These are phyloP conservation scores for Narcine bancroftii DNA, from an alignment of 2,113 vertebrate species.

Conservation along the genomic window DNA sequence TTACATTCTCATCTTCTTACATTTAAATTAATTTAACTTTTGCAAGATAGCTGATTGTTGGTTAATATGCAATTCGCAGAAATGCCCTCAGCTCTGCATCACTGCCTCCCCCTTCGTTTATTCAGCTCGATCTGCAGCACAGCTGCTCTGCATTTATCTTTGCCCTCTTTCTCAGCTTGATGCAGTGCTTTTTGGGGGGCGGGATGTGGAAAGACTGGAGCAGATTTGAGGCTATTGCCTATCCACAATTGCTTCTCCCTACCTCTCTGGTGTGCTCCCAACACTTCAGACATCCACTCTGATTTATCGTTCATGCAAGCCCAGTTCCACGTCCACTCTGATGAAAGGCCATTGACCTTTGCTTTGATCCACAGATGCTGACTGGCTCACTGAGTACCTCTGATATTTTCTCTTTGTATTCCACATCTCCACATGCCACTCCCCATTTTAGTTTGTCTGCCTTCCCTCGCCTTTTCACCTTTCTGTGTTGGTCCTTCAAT, in stretches of 20 bases:
- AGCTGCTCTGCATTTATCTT: neutral
- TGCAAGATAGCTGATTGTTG: neutral
- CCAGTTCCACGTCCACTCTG: no score
- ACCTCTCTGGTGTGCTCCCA: neutral
- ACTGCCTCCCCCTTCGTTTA: neutral
- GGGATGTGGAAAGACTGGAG: neutral
- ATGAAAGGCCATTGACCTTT: no score
- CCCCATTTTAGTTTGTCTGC: neutral
- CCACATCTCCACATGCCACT: neutral
- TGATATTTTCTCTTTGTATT: neutral
- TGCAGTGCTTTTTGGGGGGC: no score
- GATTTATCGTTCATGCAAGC: neutral
- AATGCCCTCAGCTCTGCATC: neutral
- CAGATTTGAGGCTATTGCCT: neutral
- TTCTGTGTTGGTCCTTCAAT: neutral
- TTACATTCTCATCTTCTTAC: neutral
- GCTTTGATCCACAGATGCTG: no score
- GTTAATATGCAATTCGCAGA: neutral
- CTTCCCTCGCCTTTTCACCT: neutral
- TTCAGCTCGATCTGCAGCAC: neutral
- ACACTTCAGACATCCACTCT: neutral
- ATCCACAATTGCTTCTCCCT: neutral
- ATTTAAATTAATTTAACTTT: conserved; percentile 19
- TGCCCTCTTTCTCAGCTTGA: neutral
- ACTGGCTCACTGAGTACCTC: no score